Conservation (phyloP, 2,113 vertebrate species). For the Leptodactylus fuscus region DNA sequence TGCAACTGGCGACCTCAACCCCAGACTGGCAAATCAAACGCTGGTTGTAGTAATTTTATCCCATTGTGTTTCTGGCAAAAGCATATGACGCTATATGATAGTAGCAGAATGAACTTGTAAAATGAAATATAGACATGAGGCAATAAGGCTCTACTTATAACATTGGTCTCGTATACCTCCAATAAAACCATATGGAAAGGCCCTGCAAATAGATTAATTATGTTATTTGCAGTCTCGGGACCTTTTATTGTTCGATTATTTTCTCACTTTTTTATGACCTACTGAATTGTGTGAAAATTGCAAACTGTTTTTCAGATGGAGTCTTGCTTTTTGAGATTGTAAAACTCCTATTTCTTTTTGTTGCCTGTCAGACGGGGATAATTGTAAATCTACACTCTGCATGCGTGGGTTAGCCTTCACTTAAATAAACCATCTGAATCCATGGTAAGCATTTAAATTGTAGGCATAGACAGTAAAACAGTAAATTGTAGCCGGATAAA, state of each 20-base stretch:
- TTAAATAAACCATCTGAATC: slow-evolving; percentile 75
- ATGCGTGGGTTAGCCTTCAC: slow-evolving; percentile 75
- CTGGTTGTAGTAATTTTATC: too few species aligned
- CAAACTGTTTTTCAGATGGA: not conserved
- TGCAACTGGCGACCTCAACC: too few species aligned
- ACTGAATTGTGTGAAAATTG: not conserved
- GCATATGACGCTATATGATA: too few species aligned
- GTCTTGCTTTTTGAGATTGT: slow-evolving; percentile 51
- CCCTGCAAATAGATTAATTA: too few species aligned
- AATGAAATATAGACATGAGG: too few species aligned
- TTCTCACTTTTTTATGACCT: not conserved
- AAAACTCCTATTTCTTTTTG: slow-evolving; percentile 53
- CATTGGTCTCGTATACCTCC: too few species aligned
- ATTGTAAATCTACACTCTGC: slow-evolving; percentile 72
- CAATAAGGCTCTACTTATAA: too few species aligned
- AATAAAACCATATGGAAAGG: too few species aligned
- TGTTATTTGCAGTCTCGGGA: not conserved
- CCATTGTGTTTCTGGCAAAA: too few species aligned
- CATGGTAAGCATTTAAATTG: slow-evolving; percentile 74
- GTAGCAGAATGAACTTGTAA: too few species aligned
- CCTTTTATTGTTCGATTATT: not conserved
- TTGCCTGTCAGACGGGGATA: slow-evolving; percentile 69
- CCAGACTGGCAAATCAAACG: too few species aligned
- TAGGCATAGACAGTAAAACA: slow-evolving; percentile 72
- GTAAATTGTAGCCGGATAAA: slow-evolving; percentile 80